Evolutionary conservation across 2,888 invertebrate genomes (phyloP), one percentile per base, ranked within the genome.

Genomic region (Drosophila prolongata): DNA sequence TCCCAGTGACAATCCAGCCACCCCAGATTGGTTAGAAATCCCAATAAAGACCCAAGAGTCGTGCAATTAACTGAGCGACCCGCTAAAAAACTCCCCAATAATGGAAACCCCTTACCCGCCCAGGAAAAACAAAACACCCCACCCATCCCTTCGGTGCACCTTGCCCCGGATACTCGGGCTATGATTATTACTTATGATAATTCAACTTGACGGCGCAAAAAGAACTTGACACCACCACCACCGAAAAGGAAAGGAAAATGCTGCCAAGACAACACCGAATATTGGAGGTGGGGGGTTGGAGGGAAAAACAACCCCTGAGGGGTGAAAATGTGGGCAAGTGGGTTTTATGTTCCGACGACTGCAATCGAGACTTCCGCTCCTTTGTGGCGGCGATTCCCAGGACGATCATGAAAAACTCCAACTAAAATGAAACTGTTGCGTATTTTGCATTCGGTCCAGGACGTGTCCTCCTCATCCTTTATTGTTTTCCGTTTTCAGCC

Each of bases 141-240:
- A 58, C 42, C 49, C 40, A 35, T 16, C 44, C 55, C 52, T 38
- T 40, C 70, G 70, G 67, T 77, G 84, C 87, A 89, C 77, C 80
- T 87, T 74, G 56, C 27, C 8, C 71, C 76, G 76, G 76, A 61
- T 61, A 61, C 56, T 74, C 53, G 84, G 66, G 72, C 73, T 82
- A 88, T 86, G 89, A 82, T 82, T 88, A 82, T 88, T 88, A 79
- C 85, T 83, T 83, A 83, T 83, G 87, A 83, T 83, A 89, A 89
- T 83, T 83, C 79, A 71, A 75, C 64, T 88, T 75, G 80, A 57
- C 89, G 87, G 66, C 87, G 78, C 80, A 77, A 69, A 77, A 89
- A 56, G 75, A 72, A 83, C 87, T 82, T 82, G 88, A 86, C 82
- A 75, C 71, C 76, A 65, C 71, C 76, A 65, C 64, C 60, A 52